phyloP scores from a whole-genome alignment of 2,888 invertebrate genomes.

The Lasioglossum morio region DNA sequence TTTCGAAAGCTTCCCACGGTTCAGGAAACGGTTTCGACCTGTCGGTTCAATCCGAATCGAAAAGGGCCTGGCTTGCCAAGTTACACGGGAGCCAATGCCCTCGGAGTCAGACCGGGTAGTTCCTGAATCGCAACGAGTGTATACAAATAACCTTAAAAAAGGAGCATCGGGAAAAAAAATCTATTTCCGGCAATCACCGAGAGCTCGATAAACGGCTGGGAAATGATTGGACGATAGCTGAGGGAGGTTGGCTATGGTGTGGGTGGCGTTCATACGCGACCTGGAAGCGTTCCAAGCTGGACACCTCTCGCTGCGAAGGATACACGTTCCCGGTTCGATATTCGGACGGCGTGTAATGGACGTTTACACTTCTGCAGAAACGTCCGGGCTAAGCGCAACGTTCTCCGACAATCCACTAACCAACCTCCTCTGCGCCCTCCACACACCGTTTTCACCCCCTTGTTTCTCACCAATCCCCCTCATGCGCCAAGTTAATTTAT shows the following conservation, averaged over 20 bases:
- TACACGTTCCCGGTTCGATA: slow-evolving; percentile 19
- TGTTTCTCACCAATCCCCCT: neutral
- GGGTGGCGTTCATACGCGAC: slow-evolving; percentile 15
- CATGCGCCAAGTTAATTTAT: neutral
- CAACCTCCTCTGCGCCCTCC: neutral
- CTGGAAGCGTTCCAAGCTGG: slow-evolving; percentile 51
- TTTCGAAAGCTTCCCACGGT: neutral
- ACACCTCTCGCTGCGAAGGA: slow-evolving; percentile 26
- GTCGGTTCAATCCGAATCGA: neutral
- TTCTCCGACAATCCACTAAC: neutral
- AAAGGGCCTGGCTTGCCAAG: neutral
- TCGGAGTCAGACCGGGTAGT: neutral
- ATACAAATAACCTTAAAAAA: slow-evolving; percentile 2
- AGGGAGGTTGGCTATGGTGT: neutral
- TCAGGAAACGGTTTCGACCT: neutral
- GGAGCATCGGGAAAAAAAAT: neutral
- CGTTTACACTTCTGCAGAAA: slow-evolving; percentile 51
- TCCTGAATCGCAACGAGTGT: slow-evolving; percentile 6
- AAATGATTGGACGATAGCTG: slow-evolving; percentile 18
- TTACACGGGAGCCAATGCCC: neutral
- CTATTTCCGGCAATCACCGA: slow-evolving; percentile 20
- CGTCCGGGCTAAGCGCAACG: slow-evolving; percentile 19
- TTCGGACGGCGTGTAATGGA: slow-evolving; percentile 34
- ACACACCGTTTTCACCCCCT: neutral
- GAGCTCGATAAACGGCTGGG: slow-evolving; percentile 22